Evolutionary conservation across 2,888 invertebrate species (phyloP), one percentile per base, ranked within the genome.

Genomic region (Lycaena phlaeas): DNA sequence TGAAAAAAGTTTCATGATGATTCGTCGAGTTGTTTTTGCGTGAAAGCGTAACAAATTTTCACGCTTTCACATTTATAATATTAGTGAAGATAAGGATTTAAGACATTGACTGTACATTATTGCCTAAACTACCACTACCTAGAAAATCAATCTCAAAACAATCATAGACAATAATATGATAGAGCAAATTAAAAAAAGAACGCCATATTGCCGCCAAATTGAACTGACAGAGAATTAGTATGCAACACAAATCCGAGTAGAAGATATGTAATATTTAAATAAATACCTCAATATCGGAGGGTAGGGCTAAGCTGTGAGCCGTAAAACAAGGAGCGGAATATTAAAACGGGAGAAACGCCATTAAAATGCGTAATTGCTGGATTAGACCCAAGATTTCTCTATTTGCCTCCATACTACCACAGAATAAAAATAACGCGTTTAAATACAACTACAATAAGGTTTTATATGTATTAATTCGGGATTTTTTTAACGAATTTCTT

Each of bases 331-430:
- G 78, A 74, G 62, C 54, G 61, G 78, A 81, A 82, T 82, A 82
- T 81, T 82, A 82, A 82, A 82, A 82, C 66, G 73, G 65, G 62
- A 53, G 47, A 72, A 77, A 76, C 69, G 71, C 77, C 76, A 82
- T 84, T 81, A 82, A 82, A 84, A 81, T 84, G 71, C 77, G 76
- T 81, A 84, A 84, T 84, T 84, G 79, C 76, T 71, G 74, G 82
- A 81, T 84, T 84, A 82, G 68, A 66, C 65, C 71, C 76, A 82
- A 84, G 82, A 84, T 78, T 81, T 76, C 78, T 66, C 68, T 69
- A 70, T 72, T 72, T 66, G 62, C 70, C 65, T 41, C 46, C 38
- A 11, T 40, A 43, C 43, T 38, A 44, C 43, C 41, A 43, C 45
- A 52, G 46, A 46, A 22, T 31, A 31, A 27, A 27, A 5, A 1